Evolutionary conservation across 2,888 invertebrate species (phyloP).

Genomic region (Gymnosoma rotundatum): DNA sequence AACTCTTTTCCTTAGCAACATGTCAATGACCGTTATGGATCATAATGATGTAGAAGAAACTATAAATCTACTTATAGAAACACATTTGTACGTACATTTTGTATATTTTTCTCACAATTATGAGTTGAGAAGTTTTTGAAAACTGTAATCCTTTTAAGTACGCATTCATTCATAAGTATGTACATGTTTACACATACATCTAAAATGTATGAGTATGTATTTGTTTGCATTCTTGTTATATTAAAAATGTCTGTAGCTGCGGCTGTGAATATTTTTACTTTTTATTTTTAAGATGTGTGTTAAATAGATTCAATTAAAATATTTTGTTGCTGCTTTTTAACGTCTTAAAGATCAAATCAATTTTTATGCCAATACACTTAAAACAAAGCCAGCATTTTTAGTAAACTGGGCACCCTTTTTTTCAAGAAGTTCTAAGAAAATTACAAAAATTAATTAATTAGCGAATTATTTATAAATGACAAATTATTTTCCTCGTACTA

Average conservation of each 20-base stretch:
- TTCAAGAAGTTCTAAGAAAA: too few relatives aligned
- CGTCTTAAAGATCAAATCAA: conserved; percentile 18
- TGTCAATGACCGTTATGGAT: conserved; percentile 63
- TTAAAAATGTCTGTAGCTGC: conserved; percentile 4
- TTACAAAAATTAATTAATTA: too few relatives aligned
- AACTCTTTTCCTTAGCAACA: conserved; percentile 21
- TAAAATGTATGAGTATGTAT: neutral
- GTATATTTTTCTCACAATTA: conserved; percentile 51
- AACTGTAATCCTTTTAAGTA: conserved; percentile 55
- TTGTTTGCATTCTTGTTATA: conserved; percentile 8
- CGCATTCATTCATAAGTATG: neutral
- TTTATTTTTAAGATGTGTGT: conserved; percentile 37
- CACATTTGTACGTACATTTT: too few relatives aligned
- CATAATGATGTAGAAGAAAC: conserved; percentile 24
- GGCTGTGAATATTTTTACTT: conserved; percentile 5
- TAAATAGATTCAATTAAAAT: conserved; percentile 66
- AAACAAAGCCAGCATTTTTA: neutral
- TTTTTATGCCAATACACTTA: conserved; percentile 25
- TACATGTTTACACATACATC: neutral
- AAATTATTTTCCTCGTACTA: too few relatives aligned
- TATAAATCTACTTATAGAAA: neutral
- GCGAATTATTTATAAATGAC: too few relatives aligned
- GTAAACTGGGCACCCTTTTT: too few relatives aligned
- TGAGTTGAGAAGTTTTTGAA: conserved; percentile 5
- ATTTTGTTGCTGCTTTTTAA: conserved; percentile 42